Evolutionary conservation across 1,140 invertebrate genomes (phyloP).

Genomic region (Fopius arisanus): DNA sequence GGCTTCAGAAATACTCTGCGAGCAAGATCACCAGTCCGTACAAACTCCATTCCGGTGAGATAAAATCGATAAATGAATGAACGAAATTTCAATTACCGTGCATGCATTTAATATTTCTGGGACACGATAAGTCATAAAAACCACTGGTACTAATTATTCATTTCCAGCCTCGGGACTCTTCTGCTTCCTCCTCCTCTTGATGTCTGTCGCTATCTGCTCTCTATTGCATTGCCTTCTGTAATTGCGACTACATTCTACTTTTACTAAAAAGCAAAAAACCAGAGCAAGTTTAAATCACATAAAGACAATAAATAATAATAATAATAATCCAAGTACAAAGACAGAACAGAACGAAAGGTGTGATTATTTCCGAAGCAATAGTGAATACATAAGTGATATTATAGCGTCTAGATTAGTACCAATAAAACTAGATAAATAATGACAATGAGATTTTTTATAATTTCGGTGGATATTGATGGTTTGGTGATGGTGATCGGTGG

Average conservation of each 20-base stretch:
- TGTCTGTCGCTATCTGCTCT: conserved; percentile 59
- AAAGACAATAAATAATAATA: conserved; percentile 25
- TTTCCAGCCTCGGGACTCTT: conserved; percentile 60
- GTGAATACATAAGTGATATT: conserved; percentile 17
- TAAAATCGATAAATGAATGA: neutral
- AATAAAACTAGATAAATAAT: conserved; percentile 12
- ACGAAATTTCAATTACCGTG: neutral
- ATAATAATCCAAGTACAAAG: conserved; percentile 27
- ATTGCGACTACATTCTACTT: conserved; percentile 53
- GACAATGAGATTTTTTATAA: neutral
- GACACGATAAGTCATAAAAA: neutral
- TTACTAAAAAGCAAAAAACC: conserved; percentile 46
- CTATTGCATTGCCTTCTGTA: conserved; percentile 59
- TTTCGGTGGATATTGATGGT: conserved; percentile 12
- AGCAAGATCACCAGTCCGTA: conserved; percentile 59
- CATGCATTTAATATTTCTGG: conserved; percentile 13
- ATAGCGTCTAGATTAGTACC: conserved; percentile 3
- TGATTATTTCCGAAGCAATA: conserved; percentile 7
- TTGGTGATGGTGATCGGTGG: conserved; percentile 27
- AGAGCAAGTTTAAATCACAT: conserved; percentile 28
- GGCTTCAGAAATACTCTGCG: conserved; percentile 70
- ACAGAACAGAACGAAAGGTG: neutral
- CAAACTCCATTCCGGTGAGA: conserved; percentile 59
- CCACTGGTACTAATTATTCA: conserved; percentile 23
- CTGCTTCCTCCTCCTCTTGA: conserved; percentile 60